These are phyloP conservation scores for Cistogaster globosa DNA, from an alignment of 2,888 invertebrate species.

Conservation along the genomic window DNA sequence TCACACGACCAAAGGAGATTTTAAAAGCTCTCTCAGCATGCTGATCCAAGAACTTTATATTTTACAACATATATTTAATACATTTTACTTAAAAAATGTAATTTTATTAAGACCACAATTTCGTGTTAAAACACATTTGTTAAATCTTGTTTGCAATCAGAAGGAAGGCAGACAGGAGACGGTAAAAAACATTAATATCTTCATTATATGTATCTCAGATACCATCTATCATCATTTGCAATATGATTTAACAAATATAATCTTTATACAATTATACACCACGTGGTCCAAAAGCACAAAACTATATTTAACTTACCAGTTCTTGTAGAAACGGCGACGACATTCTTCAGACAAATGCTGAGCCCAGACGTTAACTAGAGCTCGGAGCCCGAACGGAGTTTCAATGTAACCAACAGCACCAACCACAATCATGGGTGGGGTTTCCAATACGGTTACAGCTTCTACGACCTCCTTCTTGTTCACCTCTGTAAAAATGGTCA, in stretches of 20 bases:
- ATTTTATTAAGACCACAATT: constrained; percentile 22
- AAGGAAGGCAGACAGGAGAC: constrained; percentile 83
- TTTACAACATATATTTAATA: constrained; percentile 73
- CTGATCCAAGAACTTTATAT: constrained; percentile 87
- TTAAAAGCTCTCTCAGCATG: constrained; percentile 86
- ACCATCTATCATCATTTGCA: constrained; percentile 82
- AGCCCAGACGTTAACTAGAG: constrained; percentile 98
- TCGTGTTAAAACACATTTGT: constrained; percentile 14
- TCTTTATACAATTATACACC: constrained; percentile 6
- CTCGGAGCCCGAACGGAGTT: constrained; percentile 97
- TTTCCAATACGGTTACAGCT: constrained; percentile 98
- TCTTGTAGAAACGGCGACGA: constrained; percentile 99
- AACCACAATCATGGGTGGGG: constrained; percentile 98
- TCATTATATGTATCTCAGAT: constrained; percentile 78
- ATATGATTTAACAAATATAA: constrained; percentile 42
- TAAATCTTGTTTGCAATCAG: constrained; percentile 77
- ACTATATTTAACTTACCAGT: constrained; percentile 90
- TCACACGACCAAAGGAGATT: constrained; percentile 81
- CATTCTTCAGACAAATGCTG: constrained; percentile 99
- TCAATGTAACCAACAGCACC: constrained; percentile 99
- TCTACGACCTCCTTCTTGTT: constrained; percentile 99
- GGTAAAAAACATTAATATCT: constrained; percentile 76
- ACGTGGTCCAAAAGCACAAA: constrained; percentile 64
- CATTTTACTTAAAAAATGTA: constrained; percentile 23
- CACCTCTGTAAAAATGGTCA: constrained; percentile 88